A percentile compares a stretch with the other conserved stretches of the same genome.
phyloP scores from a whole-genome alignment of 2,113 vertebrate genomes.

The Pygoscelis adeliae region DNA sequence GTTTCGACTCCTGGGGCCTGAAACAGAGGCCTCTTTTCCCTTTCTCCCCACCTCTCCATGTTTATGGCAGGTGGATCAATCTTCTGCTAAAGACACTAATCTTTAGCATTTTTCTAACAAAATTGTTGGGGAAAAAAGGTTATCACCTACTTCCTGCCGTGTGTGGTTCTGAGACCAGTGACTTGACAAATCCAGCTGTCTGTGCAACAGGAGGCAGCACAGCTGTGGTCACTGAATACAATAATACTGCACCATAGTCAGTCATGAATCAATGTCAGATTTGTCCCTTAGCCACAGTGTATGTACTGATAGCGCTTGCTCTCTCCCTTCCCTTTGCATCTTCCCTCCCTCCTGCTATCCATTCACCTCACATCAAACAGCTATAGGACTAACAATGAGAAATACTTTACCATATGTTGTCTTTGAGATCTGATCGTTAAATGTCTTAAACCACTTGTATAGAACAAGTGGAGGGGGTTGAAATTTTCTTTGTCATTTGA shows the following conservation, averaged over 20 bases:
- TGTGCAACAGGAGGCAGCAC: not conserved
- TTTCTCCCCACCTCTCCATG: accelerated
- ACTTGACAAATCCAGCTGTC: not conserved
- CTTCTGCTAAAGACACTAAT: not conserved
- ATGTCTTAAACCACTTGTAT: accelerated
- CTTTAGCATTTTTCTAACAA: not conserved
- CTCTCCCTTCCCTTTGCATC: not conserved
- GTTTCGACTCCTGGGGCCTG: not conserved
- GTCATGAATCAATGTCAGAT: not conserved
- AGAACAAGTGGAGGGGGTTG: not conserved
- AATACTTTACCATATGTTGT: accelerated
- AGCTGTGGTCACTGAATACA: not conserved
- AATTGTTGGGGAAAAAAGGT: not conserved
- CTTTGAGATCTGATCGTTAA: not conserved
- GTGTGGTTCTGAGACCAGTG: not conserved
- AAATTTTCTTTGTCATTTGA: not conserved
- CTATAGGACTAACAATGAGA: not conserved
- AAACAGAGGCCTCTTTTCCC: not conserved
- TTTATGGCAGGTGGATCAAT: not conserved
- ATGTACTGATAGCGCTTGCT: not conserved
- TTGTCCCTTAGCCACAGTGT: not conserved
- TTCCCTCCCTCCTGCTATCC: not conserved
- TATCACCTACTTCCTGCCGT: not conserved
- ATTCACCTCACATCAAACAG: not conserved
- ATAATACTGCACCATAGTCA: not conserved